Conservation (phyloP, 1,140 invertebrate genomes). For the Zaprionus ghesquierei region DNA sequence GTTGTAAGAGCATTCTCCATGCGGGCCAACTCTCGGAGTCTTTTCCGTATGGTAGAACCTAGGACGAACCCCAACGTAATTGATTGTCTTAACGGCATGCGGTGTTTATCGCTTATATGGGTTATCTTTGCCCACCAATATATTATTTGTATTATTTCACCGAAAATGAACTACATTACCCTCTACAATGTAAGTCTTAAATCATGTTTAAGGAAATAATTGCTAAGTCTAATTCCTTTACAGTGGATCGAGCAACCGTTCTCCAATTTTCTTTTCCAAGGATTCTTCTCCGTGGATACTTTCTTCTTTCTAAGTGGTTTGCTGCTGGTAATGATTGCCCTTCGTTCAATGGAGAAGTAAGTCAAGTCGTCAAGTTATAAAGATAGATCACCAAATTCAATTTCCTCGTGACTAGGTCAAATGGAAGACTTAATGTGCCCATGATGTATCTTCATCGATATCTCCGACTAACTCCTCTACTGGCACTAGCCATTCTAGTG, state of each 20-base stretch:
- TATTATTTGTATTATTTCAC: constrained; percentile 49
- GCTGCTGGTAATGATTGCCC: constrained; percentile 85
- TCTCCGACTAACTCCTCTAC: constrained; percentile 60
- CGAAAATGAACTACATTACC: constrained; percentile 55
- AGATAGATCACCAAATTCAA: background rate
- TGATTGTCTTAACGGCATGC: constrained; percentile 84
- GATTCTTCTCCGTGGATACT: constrained; percentile 86
- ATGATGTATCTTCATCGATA: constrained; percentile 72
- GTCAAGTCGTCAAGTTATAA: constrained; percentile 65
- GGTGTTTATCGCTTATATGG: constrained; percentile 86
- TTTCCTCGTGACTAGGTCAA: constrained; percentile 29
- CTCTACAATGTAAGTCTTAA: background rate
- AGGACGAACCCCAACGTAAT: constrained; percentile 59
- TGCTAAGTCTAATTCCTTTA: background rate
- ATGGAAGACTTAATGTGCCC: constrained; percentile 60
- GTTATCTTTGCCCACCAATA: constrained; percentile 86
- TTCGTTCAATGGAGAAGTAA: constrained; percentile 86
- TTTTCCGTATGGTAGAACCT: constrained; percentile 38
- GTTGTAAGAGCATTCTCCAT: constrained; percentile 46
- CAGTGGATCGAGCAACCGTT: constrained; percentile 82
- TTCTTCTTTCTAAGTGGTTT: constrained; percentile 88
- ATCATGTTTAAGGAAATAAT: background rate
- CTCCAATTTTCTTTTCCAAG: constrained; percentile 84
- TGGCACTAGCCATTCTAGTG: constrained; percentile 30
- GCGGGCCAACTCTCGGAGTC: constrained; percentile 43